phyloP scores from a whole-genome alignment of 2,888 invertebrate genomes.

The Scaptomyza polygonia region DNA sequence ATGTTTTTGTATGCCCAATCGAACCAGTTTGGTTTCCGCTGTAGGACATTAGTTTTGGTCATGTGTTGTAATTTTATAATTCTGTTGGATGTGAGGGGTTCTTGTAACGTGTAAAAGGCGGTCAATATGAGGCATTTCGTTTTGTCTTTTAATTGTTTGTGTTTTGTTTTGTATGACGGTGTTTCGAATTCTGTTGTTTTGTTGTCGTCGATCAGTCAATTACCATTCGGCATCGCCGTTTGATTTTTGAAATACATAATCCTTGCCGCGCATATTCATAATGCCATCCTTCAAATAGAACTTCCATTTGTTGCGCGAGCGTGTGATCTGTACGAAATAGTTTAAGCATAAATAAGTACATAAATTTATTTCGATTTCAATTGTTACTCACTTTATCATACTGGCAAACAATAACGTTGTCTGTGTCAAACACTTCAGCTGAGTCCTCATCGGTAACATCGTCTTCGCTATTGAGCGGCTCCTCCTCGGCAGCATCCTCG shows the following conservation, averaged over 20 bases:
- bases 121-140: slow-evolving; percentile 55
- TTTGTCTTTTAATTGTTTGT: slow-evolving; percentile 52
- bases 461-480: slow-evolving; percentile 97
- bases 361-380: neutral
- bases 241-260: slow-evolving; percentile 99
- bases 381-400: slow-evolving; percentile 93
- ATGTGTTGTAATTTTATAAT: neutral
- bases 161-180: slow-evolving; percentile 9
- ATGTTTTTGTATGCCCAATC: slow-evolving; percentile 28
- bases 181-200: slow-evolving; percentile 28
- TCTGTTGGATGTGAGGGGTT: slow-evolving; percentile 12
- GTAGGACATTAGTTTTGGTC: slow-evolving; percentile 35
- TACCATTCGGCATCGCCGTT: slow-evolving; percentile 99
- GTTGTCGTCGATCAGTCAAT: slow-evolving; percentile 63
- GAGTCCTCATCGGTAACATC: slow-evolving; percentile 99
- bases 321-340: slow-evolving; percentile 90
- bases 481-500: slow-evolving; percentile 90
- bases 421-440: slow-evolving; percentile 98
- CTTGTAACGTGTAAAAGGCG: slow-evolving; percentile 45
- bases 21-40: slow-evolving; percentile 10
- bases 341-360: neutral
- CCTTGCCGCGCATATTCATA: slow-evolving; percentile 99
- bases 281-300: slow-evolving; percentile 99
- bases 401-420: slow-evolving; percentile 99
- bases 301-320: slow-evolving; percentile 99